phyloP scores from a whole-genome alignment of 2,888 invertebrate species.

The Macroteleia sp. region DNA sequence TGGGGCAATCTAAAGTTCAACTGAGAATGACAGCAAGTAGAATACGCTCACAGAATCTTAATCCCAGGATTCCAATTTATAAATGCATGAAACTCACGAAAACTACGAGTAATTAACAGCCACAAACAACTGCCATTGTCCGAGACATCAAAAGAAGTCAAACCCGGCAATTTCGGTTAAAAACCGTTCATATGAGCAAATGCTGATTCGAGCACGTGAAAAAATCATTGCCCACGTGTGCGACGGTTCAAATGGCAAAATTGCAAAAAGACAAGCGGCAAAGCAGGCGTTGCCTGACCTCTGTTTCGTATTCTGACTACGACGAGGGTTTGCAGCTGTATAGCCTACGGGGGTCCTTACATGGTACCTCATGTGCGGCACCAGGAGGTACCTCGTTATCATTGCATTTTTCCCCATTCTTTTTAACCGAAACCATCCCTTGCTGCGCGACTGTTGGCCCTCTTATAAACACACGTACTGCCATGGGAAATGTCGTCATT shows the following conservation, averaged over 20 bases:
- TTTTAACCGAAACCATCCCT: slow-evolving; percentile 67
- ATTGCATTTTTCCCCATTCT: slow-evolving; percentile 72
- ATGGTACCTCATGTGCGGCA: slow-evolving; percentile 61
- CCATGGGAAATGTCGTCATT: slow-evolving; percentile 74
- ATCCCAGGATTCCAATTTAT: slow-evolving; percentile 57
- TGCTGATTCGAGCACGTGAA: slow-evolving; percentile 65
- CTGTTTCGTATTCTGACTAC: slow-evolving; percentile 37
- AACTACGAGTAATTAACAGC: slow-evolving; percentile 21
- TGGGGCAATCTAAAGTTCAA: slow-evolving; percentile 77
- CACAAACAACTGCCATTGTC: background rate
- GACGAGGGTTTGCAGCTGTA: slow-evolving; percentile 69
- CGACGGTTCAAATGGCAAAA: slow-evolving; percentile 67
- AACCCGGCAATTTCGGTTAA: background rate
- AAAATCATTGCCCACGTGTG: slow-evolving; percentile 71
- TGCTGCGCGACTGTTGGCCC: slow-evolving; percentile 59
- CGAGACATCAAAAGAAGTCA: slow-evolving; percentile 8
- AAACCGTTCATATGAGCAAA: slow-evolving; percentile 32
- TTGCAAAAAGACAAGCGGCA: slow-evolving; percentile 77
- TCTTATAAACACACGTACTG: slow-evolving; percentile 60
- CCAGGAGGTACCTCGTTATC: slow-evolving; percentile 80
- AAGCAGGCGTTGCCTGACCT: slow-evolving; percentile 55
- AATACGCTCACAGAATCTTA: slow-evolving; percentile 73
- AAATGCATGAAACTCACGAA: slow-evolving; percentile 15
- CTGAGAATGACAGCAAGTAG: slow-evolving; percentile 82
- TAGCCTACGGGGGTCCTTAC: slow-evolving; percentile 62